phyloP scores from a whole-genome alignment of 30 jellyfish, hydroid and myxozoan genomes.

The Aurelia sp. region DNA sequence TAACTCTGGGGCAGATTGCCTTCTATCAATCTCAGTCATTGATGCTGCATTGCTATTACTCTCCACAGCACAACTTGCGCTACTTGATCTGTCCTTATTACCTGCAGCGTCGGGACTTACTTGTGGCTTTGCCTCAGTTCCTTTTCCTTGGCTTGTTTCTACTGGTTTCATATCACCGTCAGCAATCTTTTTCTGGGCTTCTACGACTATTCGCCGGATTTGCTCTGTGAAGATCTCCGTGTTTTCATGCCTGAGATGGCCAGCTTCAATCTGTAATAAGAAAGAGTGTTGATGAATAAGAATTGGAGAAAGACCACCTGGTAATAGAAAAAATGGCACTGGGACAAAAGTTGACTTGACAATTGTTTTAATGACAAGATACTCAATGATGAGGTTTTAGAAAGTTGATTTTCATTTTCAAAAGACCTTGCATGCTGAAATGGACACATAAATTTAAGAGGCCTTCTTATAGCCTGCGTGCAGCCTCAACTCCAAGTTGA shows the following conservation, averaged over 20 bases:
- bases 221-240: conserved; percentile 72
- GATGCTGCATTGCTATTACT: background rate
- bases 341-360: too few relatives aligned
- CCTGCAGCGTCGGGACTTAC: background rate
- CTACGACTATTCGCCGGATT: conserved; percentile 62
- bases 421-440: too few relatives aligned
- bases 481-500: too few relatives aligned
- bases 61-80: background rate
- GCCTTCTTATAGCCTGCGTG: too few relatives aligned
- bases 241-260: conserved; percentile 89
- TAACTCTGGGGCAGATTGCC: background rate
- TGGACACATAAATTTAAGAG: too few relatives aligned
- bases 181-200: conserved; percentile 56
- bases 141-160: conserved; percentile 26
- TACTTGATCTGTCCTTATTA: background rate
- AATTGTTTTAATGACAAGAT: too few relatives aligned
- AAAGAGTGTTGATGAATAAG: too few relatives aligned
- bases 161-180: conserved; percentile 18
- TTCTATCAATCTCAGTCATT: background rate
- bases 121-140: background rate
- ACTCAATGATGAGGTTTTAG: too few relatives aligned
- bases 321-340: too few relatives aligned
- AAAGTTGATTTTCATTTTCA: too few relatives aligned
- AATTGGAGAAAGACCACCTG: too few relatives aligned
- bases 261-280: conserved; percentile 84